phyloP scores from a whole-genome alignment of 2,113 vertebrate species.

The Leucopsar rothschildi region DNA sequence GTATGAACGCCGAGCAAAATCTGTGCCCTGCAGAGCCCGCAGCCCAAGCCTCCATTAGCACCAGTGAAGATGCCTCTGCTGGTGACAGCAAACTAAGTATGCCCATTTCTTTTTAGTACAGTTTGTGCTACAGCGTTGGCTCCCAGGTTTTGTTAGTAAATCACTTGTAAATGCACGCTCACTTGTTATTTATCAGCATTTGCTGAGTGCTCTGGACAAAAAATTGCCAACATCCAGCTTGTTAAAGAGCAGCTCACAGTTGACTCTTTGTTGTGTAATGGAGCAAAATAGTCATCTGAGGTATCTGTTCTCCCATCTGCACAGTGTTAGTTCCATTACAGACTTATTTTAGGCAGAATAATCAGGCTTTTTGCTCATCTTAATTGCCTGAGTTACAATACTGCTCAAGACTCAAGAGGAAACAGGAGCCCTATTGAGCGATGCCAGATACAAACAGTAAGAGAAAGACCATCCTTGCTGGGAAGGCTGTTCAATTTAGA shows the following conservation, averaged over 20 bases:
- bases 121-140: not conserved
- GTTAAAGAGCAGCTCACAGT: conserved; percentile 1
- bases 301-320: conserved; percentile 33
- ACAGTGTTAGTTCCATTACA: conserved; percentile 11
- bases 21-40: conserved; percentile 21
- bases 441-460: conserved; percentile 13
- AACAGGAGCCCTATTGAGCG: not conserved
- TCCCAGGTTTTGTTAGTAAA: conserved; percentile 12
- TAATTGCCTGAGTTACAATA: conserved; percentile 26
- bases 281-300: conserved; percentile 16
- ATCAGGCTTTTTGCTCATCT: conserved; percentile 33
- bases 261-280: conserved; percentile 31
- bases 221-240: conserved; percentile 1
- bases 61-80: not conserved
- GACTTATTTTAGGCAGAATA: conserved; percentile 27
- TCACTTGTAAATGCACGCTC: not conserved
- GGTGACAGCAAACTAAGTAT: conserved; percentile 9
- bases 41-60: conserved; percentile 16
- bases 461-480: not conserved
- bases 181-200: conserved; percentile 24
- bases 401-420: not conserved
- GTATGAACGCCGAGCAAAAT: not conserved
- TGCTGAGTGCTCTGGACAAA: not conserved
- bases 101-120: not conserved
- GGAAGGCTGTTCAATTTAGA: not conserved